Conservation (phyloP, 2,113 vertebrate genomes). For the Rhabdomys dilectus region DNA sequence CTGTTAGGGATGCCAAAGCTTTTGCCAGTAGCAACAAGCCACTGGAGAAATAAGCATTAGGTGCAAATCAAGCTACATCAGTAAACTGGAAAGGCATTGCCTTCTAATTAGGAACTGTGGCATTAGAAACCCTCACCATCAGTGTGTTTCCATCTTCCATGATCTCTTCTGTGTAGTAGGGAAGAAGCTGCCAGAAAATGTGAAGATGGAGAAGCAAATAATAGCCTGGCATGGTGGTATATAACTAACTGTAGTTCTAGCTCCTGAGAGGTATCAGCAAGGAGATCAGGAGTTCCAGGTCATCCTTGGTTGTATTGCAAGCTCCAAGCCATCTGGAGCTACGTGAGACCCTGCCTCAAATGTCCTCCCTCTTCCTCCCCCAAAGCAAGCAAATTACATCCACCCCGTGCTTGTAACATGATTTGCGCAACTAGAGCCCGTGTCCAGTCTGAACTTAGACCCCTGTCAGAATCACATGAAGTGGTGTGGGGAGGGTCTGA, state of each 20-base stretch:
- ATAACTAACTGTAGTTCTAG: not conserved
- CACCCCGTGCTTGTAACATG: not conserved
- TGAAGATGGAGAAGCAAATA: not conserved
- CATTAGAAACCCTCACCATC: not conserved
- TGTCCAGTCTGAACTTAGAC: not conserved
- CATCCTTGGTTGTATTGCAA: not conserved
- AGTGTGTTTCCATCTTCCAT: conserved; percentile 24
- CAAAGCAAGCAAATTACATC: not conserved
- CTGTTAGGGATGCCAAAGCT: not conserved
- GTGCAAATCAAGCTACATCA: conserved; percentile 17
- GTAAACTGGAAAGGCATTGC: conserved; percentile 20
- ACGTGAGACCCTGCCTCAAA: not conserved
- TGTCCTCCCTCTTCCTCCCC: not conserved
- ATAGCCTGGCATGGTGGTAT: not conserved
- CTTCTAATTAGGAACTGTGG: conserved; percentile 2
- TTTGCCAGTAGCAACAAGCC: conserved; percentile 58
- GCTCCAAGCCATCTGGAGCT: not conserved
- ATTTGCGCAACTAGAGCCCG: not conserved
- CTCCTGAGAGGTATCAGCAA: not conserved
- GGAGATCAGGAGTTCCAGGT: not conserved
- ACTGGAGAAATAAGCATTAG: conserved; percentile 49
- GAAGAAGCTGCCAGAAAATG: not conserved
- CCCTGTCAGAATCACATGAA: not conserved
- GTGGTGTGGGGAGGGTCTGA: not conserved
- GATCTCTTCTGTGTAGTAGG: not conserved